Conservation (phyloP, 2,888 invertebrate genomes). For the Frankliniella fusca region DNA sequence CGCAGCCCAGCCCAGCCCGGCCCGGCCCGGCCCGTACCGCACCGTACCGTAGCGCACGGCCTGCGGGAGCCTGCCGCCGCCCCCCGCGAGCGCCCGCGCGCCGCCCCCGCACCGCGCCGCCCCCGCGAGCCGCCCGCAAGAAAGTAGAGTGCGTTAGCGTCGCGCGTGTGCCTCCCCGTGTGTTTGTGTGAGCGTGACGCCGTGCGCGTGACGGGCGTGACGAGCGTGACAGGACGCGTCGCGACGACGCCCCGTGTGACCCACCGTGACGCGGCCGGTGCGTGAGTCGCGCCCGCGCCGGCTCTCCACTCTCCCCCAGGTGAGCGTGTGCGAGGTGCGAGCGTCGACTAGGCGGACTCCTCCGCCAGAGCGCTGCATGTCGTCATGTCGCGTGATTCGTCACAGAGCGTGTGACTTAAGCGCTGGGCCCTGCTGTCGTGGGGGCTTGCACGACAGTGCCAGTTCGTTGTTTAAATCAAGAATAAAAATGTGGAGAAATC, state of each 20-base stretch:
- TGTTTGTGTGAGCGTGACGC: neutral
- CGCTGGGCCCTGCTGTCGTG: too few species aligned
- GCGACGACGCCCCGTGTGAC: neutral
- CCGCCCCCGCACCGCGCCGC: neutral
- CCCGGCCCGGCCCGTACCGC: neutral
- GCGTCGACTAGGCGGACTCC: neutral
- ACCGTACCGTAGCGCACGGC: neutral
- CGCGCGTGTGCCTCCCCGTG: neutral
- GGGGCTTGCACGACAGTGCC: too few species aligned
- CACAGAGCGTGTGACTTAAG: neutral
- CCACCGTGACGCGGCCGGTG: neutral
- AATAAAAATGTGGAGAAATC: too few species aligned
- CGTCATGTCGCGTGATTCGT: neutral
- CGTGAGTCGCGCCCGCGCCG: neutral
- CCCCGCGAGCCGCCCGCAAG: neutral
- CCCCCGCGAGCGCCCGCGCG: neutral
- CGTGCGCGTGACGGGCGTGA: neutral
- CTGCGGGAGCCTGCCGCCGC: neutral
- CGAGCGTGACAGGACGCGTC: neutral
- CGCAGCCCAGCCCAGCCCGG: neutral
- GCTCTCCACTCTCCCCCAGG: constrained; percentile 3
- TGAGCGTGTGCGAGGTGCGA: neutral
- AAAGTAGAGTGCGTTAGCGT: neutral
- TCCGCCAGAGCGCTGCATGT: neutral
- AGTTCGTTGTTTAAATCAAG: too few species aligned